These are phyloP conservation scores for Saimiri boliviensis DNA, from an alignment of 2,113 vertebrate genomes.

Conservation along the genomic window DNA sequence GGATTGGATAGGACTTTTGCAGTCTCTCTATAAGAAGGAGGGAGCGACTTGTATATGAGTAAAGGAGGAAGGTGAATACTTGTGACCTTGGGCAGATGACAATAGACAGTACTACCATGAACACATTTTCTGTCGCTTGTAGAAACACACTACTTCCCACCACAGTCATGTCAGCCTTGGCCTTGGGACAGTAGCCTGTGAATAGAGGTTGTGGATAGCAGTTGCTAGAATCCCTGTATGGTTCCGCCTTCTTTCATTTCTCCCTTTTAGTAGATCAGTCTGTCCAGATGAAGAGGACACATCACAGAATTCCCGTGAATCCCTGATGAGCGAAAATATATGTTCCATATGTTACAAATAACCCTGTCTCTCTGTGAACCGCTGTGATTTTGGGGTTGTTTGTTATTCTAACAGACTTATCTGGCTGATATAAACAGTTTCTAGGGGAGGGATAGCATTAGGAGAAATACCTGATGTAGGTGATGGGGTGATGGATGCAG, in stretches of 20 bases:
- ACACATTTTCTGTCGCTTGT: not conserved
- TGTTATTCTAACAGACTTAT: not conserved
- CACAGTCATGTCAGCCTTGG: no score
- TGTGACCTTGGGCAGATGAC: not conserved
- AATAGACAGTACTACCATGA: not conserved
- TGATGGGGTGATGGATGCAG: no score
- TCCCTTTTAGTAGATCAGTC: fast-evolving
- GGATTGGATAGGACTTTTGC: not conserved
- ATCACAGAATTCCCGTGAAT: fast-evolving
- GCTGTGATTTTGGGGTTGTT: not conserved
- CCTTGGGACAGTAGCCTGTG: fast-evolving
- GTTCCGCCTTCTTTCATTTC: not conserved
- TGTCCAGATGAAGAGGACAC: not conserved
- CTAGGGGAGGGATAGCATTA: no score
- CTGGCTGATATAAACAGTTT: not conserved
- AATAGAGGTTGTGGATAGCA: not conserved
- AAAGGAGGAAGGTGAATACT: not conserved
- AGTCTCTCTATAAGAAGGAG: not conserved
- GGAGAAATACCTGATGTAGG: no score
- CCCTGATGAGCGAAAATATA: not conserved
- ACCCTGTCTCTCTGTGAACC: not conserved
- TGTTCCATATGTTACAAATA: no score
- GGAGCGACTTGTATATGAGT: fast-evolving
- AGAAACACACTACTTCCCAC: not conserved
- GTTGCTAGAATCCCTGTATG: fast-evolving